These are phyloP conservation scores for Sebastes goodei DNA, from an alignment of 2,797 vertebrate species.

Conservation along the genomic window DNA sequence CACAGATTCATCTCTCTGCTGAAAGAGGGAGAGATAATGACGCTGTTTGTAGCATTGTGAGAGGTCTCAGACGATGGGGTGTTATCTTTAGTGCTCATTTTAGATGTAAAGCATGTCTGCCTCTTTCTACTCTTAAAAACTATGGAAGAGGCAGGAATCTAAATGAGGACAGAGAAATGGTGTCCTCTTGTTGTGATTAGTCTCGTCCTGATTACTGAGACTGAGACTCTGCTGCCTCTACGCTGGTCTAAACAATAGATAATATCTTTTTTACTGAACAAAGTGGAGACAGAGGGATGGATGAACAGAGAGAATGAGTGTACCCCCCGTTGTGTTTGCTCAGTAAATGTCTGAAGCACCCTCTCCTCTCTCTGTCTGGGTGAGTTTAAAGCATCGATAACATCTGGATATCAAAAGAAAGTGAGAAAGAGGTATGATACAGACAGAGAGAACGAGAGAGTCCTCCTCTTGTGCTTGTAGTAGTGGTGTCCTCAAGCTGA, in stretches of 20 bases:
- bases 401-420: constrained; percentile 51
- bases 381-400: constrained; percentile 29
- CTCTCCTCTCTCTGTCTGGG: not conserved
- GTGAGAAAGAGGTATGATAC: constrained; percentile 26
- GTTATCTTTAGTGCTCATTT: constrained; percentile 12
- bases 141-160: not conserved
- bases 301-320: constrained; percentile 16
- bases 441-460: constrained; percentile 20
- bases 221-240: not conserved
- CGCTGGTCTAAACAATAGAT: constrained; percentile 47
- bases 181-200: constrained; percentile 39
- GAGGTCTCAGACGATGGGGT: constrained; percentile 7
- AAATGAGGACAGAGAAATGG: constrained; percentile 11
- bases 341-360: constrained; percentile 12
- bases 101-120: not conserved
- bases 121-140: not conserved
- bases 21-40: constrained; percentile 18
- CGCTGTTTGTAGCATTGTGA: not conserved
- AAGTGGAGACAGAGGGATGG: constrained; percentile 21
- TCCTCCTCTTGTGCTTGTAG: constrained; percentile 2
- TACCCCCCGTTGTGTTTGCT: constrained; percentile 17
- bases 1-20: constrained; percentile 36
- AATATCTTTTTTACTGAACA: constrained; percentile 26
- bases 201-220: constrained; percentile 21
- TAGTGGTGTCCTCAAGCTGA: constrained; percentile 38